phyloP scores from a whole-genome alignment of 1,140 invertebrate species.

The Acromyrmex echinatior region DNA sequence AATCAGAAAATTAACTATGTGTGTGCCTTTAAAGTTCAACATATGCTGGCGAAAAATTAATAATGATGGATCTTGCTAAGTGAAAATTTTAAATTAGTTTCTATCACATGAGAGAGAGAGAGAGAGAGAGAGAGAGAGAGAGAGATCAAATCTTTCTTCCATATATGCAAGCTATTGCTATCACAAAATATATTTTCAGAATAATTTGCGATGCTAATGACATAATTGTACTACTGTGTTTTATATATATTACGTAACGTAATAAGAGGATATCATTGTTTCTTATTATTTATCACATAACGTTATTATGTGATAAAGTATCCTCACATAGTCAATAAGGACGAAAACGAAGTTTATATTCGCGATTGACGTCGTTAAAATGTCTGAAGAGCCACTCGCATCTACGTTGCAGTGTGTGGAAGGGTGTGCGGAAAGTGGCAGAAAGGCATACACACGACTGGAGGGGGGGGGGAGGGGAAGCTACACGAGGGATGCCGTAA shows the following conservation, averaged over 20 bases:
- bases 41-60: neutral
- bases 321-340: neutral
- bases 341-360: constrained; percentile 17
- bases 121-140: too few relatives aligned
- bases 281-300: constrained; percentile 20
- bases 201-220: neutral
- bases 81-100: neutral
- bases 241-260: neutral
- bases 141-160: neutral
- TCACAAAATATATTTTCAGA: neutral
- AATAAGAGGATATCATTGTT: neutral
- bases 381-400: constrained; percentile 12
- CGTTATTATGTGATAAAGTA: neutral
- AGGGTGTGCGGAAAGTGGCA: neutral
- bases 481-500: constrained; percentile 68
- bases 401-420: neutral
- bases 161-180: neutral
- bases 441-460: neutral
- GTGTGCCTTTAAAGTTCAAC: too few relatives aligned
- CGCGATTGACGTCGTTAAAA: neutral
- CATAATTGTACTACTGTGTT: neutral
- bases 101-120: too few relatives aligned
- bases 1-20: too few relatives aligned
- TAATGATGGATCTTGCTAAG: neutral
- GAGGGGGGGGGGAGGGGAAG: neutral